phyloP scores from a whole-genome alignment of 2,113 vertebrate species.

The Erythrolamprus reginae region DNA sequence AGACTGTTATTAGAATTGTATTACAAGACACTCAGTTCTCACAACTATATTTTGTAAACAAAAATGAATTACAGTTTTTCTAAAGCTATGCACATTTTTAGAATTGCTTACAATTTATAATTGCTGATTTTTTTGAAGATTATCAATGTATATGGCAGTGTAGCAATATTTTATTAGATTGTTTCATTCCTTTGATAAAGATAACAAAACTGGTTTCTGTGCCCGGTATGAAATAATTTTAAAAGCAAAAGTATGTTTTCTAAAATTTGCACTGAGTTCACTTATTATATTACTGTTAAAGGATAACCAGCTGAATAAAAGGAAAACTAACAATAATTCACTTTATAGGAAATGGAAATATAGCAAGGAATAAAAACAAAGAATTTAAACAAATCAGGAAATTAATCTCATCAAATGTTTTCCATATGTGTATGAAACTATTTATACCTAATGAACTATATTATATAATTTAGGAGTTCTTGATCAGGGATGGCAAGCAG shows the following conservation, averaged over 20 bases:
- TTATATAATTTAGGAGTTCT: constrained; percentile 75
- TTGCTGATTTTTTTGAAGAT: background rate
- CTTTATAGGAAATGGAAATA: background rate
- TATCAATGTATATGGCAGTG: background rate
- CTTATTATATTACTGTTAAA: background rate
- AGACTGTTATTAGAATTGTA: background rate
- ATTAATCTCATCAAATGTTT: background rate
- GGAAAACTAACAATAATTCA: background rate
- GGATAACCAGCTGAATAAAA: background rate
- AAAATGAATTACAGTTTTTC: background rate
- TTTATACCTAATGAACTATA: background rate
- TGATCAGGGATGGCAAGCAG: constrained; percentile 93
- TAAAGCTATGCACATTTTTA: background rate
- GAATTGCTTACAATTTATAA: background rate
- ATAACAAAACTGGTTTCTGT: background rate
- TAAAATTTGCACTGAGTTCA: background rate
- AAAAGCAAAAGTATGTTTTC: background rate
- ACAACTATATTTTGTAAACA: background rate
- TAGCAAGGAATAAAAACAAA: background rate
- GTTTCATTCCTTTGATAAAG: background rate
- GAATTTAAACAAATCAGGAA: background rate
- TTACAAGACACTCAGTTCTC: background rate
- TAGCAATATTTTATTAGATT: background rate
- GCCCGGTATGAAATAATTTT: background rate
- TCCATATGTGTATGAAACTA: background rate